Conservation (phyloP, 2,888 invertebrate genomes). For the Ophion ellenae region DNA sequence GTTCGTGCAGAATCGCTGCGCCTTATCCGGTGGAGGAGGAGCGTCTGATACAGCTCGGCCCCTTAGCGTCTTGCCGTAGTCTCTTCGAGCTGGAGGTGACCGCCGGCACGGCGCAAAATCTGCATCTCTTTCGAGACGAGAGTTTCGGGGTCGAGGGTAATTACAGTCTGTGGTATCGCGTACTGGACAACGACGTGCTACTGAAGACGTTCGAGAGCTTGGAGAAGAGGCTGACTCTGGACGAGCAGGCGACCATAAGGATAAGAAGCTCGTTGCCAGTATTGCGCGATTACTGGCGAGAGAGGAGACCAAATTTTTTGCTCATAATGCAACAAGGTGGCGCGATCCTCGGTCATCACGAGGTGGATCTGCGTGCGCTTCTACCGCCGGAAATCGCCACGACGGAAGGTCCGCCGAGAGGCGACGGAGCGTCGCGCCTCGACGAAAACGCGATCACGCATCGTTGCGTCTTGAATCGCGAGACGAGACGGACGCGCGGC, state of each 20-base stretch:
- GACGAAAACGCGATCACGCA: constrained; percentile 82
- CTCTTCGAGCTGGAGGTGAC: constrained; percentile 86
- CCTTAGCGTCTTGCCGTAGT: constrained; percentile 76
- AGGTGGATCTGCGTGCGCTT: constrained; percentile 85
- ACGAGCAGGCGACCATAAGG: constrained; percentile 85
- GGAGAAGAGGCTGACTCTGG: constrained; percentile 79
- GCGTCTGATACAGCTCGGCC: constrained; percentile 80
- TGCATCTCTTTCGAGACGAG: constrained; percentile 82
- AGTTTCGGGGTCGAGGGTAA: constrained; percentile 63
- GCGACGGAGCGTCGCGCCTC: constrained; percentile 76
- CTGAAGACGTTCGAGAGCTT: constrained; percentile 79
- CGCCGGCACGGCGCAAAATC: constrained; percentile 85
- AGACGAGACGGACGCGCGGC: constrained; percentile 61
- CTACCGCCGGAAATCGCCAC: constrained; percentile 82
- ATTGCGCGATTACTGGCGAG: constrained; percentile 84
- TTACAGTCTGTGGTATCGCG: constrained; percentile 77
- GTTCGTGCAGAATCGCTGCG: not conserved
- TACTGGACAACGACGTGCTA: constrained; percentile 79
- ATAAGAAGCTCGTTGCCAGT: constrained; percentile 83
- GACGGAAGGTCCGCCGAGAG: constrained; percentile 81
- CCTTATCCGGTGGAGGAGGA: constrained; percentile 75
- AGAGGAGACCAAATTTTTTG: constrained; percentile 84
- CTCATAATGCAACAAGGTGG: constrained; percentile 83
- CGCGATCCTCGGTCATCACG: constrained; percentile 82
- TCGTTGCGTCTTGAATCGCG: constrained; percentile 74